phyloP scores from a whole-genome alignment of 2,797 vertebrate species.

The Neosilurus hyrtlii region DNA sequence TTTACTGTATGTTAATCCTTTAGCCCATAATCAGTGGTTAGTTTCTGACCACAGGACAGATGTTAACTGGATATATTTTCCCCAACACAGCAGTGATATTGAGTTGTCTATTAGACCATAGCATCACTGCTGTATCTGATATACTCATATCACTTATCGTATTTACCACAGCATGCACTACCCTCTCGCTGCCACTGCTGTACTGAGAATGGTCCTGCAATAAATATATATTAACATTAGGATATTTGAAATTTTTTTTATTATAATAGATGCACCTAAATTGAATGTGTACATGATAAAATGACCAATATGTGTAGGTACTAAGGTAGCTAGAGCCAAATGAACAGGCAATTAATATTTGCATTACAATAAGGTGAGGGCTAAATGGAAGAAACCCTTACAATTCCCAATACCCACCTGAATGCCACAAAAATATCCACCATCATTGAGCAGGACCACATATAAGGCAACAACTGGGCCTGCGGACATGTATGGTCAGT shows the following conservation, averaged over 20 bases:
- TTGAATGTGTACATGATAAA: background rate
- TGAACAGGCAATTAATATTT: background rate
- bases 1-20: background rate
- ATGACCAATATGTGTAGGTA: background rate
- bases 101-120: background rate
- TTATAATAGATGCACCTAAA: background rate
- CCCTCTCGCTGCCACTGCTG: background rate
- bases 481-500: background rate
- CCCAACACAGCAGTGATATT: background rate
- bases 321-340: background rate
- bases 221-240: background rate
- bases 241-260: background rate
- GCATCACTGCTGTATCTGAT: background rate
- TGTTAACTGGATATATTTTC: background rate
- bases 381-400: background rate
- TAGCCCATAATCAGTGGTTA: background rate
- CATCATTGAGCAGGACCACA: background rate
- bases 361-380: background rate
- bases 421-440: background rate
- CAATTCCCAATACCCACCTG: background rate
- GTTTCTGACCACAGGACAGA: background rate
- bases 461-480: background rate
- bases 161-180: background rate
- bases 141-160: too few relatives aligned
- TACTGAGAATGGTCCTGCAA: background rate